These are phyloP conservation scores for Cantharis nigra DNA, from an alignment of 2,888 invertebrate genomes.

Conservation along the genomic window DNA sequence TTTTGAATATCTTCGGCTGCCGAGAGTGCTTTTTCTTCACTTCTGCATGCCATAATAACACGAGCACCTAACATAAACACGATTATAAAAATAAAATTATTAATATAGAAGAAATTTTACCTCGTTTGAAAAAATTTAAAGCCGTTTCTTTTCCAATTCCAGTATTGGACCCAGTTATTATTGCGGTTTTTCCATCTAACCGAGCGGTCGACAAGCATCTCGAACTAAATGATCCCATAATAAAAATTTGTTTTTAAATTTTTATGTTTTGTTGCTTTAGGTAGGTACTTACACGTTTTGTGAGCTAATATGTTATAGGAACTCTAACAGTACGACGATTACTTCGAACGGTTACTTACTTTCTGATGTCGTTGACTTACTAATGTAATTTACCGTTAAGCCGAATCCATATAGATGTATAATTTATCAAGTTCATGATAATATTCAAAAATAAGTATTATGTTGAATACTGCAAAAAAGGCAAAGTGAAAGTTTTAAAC, in stretches of 20 bases:
- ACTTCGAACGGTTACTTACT: background rate
- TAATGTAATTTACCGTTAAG: background rate
- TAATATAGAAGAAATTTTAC: slow-evolving; percentile 38
- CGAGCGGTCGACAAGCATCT: slow-evolving; percentile 48
- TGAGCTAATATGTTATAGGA: background rate
- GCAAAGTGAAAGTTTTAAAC: too few relatives aligned
- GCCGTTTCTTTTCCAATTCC: slow-evolving; percentile 53
- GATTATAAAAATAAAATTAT: background rate
- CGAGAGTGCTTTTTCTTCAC: slow-evolving; percentile 57
- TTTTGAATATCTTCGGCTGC: slow-evolving; percentile 60
- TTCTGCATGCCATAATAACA: slow-evolving; percentile 59
- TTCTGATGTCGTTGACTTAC: background rate
- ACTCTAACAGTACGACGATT: background rate
- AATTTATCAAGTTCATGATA: background rate
- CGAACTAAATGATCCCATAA: slow-evolving; percentile 36
- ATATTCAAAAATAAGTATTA: background rate
- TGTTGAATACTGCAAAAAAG: too few relatives aligned
- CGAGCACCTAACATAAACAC: background rate
- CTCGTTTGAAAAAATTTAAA: slow-evolving; percentile 54
- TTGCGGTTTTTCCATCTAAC: slow-evolving; percentile 55
- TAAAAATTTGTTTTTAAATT: background rate
- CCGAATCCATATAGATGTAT: background rate
- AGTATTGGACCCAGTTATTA: slow-evolving; percentile 52
- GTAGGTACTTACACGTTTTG: background rate
- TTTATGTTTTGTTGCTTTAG: background rate